Evolutionary conservation across 2,888 invertebrate genomes (phyloP), one percentile per base, ranked within the genome.

Genomic region (Plagodis pulveraria): DNA sequence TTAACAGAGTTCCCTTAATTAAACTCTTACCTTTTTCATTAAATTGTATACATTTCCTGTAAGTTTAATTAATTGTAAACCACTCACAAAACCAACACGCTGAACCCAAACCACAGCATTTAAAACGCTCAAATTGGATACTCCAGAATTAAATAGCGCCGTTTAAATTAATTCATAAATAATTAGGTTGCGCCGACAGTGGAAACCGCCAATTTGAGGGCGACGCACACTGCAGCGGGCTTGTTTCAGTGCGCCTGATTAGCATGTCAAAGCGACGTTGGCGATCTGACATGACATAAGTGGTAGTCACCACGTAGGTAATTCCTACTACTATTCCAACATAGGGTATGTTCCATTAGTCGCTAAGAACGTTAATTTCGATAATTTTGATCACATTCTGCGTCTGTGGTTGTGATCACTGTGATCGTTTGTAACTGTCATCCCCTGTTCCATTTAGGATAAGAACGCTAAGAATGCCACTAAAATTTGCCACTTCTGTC

Each of bases 241-340:
- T 43, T 38, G 54, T 47, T 52, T 42, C 50, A 42, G 32, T 58
- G 53, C 62, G 56, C 58, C 49, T 46, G 46, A 77, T 77, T 77
- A 74, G 66, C 76, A 77, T 77, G 62, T 72, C 76, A 77, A 77
- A 77, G 65, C 44, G 46, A 7, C 8, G 12, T n/a, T 32, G 44
- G 35, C 38, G 9, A 42, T 38, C 38, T 38, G 22, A 32, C 52
- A 38, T 38, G 38, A 35, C 22, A 9, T 5, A 12, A 36, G 50
- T 52, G 7, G 0, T 35, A 22, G 50, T 52, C 5, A 0, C 32
- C 36, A 22, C 51, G 35, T 44, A 36, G 32, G 7, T 12, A 42
- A 12, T 42, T 44, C 52, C 45, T 45, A 45, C 36, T 5, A 11
- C 5, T 12, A 8, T 5, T 12, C 6, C 4, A 22, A 4, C 22